Percentiles rank a stretch among this genome's conserved stretches.
These are phyloP conservation scores for Digitonthophagus gazella DNA, from an alignment of 2,888 invertebrate species.

Conservation along the genomic window DNA sequence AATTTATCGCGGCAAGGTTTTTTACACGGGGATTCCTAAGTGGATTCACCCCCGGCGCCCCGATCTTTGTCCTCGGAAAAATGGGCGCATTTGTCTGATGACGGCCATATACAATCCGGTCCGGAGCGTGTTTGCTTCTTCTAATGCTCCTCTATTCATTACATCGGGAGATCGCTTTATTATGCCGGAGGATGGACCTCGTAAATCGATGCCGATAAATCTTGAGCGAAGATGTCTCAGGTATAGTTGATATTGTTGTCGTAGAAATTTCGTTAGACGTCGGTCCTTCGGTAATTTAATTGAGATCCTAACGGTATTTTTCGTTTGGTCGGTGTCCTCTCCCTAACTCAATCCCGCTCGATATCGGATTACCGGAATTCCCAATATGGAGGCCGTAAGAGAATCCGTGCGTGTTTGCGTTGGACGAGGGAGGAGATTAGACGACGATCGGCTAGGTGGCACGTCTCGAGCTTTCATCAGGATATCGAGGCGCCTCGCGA, in stretches of 20 bases:
- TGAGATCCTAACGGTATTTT: slow-evolving; percentile 49
- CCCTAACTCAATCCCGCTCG: slow-evolving; percentile 47
- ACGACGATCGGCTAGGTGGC: slow-evolving; percentile 20
- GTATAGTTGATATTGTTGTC: background rate
- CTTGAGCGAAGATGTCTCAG: background rate
- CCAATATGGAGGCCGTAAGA: slow-evolving; percentile 45
- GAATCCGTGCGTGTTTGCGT: slow-evolving; percentile 21
- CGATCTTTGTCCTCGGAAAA: slow-evolving; percentile 35
- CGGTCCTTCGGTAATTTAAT: slow-evolving; percentile 46
- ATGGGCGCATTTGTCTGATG: slow-evolving; percentile 43
- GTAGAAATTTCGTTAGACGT: slow-evolving; percentile 40
- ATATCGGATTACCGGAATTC: slow-evolving; percentile 51
- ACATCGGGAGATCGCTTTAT: slow-evolving; percentile 30
- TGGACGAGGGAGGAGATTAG: slow-evolving; percentile 35
- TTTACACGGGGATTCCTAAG: slow-evolving; percentile 39
- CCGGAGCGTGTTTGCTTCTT: slow-evolving; percentile 34
- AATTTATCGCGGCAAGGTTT: slow-evolving; percentile 46
- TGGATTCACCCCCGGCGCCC: slow-evolving; percentile 38
- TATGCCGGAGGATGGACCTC: slow-evolving; percentile 17
- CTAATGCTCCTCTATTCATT: slow-evolving; percentile 34
- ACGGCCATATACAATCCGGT: slow-evolving; percentile 35
- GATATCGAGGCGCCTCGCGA: background rate
- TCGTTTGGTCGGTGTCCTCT: slow-evolving; percentile 48
- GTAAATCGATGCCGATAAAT: slow-evolving; percentile 22
- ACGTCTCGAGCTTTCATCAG: slow-evolving; percentile 1